These are phyloP conservation scores for Synaphobranchus kaupii DNA, from an alignment of 2,797 vertebrate species.

Conservation along the genomic window DNA sequence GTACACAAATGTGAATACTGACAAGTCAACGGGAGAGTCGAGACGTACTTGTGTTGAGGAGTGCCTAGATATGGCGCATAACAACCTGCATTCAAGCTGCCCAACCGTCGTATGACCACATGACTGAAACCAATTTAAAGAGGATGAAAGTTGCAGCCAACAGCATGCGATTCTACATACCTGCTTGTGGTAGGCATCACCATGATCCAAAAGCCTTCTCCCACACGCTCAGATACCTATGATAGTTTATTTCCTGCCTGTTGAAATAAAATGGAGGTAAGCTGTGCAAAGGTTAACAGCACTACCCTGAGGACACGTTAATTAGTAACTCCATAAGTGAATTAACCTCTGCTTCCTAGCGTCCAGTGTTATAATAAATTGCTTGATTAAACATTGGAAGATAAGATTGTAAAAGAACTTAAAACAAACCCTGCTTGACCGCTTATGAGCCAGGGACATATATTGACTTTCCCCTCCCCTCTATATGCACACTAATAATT, in stretches of 20 bases:
- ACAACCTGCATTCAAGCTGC: neutral
- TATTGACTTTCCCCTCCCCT: neutral
- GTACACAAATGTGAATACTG: neutral
- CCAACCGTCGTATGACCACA: constrained; percentile 28
- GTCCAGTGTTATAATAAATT: neutral
- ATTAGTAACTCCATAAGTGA: constrained; percentile 60
- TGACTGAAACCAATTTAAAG: neutral
- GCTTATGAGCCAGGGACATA: neutral
- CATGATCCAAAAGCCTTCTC: constrained; percentile 20
- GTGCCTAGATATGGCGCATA: neutral
- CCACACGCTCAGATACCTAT: constrained; percentile 16
- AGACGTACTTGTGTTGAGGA: neutral
- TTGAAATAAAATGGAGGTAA: constrained; percentile 33
- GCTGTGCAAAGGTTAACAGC: constrained; percentile 62
- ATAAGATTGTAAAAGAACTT: neutral
- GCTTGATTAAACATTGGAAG: neutral
- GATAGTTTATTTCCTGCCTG: constrained; percentile 38
- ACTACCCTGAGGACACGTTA: constrained; percentile 54
- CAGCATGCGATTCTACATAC: constrained; percentile 41
- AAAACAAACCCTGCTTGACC: neutral
- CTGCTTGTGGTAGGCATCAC: constrained; percentile 20
- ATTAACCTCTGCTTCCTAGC: constrained; percentile 11
- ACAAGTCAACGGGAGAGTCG: neutral
- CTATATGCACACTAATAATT: neutral
- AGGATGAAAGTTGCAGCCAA: neutral